Base-by-base conservation (phyloP, 2,113 vertebrate species). In the Rana temporaria region DNA sequence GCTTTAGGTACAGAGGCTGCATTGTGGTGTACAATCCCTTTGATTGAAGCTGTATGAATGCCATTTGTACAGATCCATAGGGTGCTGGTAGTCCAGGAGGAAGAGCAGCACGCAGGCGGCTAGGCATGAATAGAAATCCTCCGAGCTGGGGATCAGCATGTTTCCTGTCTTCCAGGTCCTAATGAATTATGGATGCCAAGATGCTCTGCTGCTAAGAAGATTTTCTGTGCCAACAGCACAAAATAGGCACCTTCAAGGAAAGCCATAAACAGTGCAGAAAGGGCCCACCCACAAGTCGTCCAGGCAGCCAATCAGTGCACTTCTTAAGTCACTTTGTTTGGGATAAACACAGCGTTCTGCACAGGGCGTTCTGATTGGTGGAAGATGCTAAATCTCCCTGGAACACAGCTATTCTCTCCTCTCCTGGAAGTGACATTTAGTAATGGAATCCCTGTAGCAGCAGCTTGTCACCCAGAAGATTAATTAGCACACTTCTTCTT, bases 141-240 rank as follows among this genome's bases (percentile, higher is more conserved):
- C 88, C 87, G 86, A 92, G 88, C 88, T 87, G 89, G 86, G 88
- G 86, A 90, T 90, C 90, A 90, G 93, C 92, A 94, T 95, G 90
- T 92, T 93, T 91, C 86, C 89, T 42, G 87, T 90, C 90, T 88
- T 90, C 89, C 78, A 88, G 85, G 85, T 88, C 87, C 90, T 92
- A 89, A 91, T 95, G 94, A 96, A 96, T 96, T 94, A 96, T 95
- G 94, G 91, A 95, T 94, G 92, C 90, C 90, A 94, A 93, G 92
- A 94, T 94, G 95, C 92, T 92, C 90, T 88, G 92, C 90, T 92
- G 89, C 90, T 90, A 92, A 89, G 90, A 92, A 91, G 91, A 90
- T 91, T 88, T 90, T 87, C 90, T 92, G 90, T 92, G 88, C 93
- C 91, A 94, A 93, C 90, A 92, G 92, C 93, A 92, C 94, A 93